Percentiles rank a stretch among this genome's conserved stretches.
Conservation (phyloP, 1,140 invertebrate genomes). For the Thereuonema tuberculata region DNA sequence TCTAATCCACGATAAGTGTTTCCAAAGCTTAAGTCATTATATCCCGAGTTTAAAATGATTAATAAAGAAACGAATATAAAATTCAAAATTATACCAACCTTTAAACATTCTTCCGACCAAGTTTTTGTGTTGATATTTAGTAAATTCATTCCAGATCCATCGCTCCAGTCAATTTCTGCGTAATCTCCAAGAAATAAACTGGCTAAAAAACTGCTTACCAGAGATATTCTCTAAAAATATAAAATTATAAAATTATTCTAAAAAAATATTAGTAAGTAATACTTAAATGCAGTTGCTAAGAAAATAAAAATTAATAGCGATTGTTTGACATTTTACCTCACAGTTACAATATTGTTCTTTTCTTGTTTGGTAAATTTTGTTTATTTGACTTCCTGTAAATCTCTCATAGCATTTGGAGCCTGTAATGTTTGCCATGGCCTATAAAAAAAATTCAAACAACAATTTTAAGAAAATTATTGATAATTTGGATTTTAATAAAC, state of each 20-base stretch:
- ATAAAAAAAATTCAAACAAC: no score
- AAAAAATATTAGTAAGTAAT: conserved; percentile 1
- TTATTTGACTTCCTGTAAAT: conserved; percentile 86
- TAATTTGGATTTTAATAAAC: no score
- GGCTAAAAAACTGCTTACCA: conserved; percentile 83
- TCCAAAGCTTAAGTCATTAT: no score
- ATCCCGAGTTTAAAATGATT: no score
- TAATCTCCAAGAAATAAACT: conserved; percentile 78
- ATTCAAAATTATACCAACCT: conserved; percentile 37
- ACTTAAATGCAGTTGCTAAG: conserved; percentile 2
- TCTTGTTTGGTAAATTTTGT: conserved; percentile 62
- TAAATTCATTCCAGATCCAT: conserved; percentile 94
- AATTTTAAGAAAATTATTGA: no score
- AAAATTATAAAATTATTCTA: neutral
- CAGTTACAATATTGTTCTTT: conserved; percentile 62
- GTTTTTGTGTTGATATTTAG: conserved; percentile 64
- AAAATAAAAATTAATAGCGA: conserved; percentile 1
- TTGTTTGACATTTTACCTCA: conserved; percentile 40
- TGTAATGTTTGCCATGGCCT: conserved; percentile 69
- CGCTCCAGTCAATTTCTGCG: conserved; percentile 77
- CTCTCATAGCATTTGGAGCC: conserved; percentile 86
- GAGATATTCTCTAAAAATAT: conserved; percentile 60
- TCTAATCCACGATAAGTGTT: no score
- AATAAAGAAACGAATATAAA: conserved; percentile 3
- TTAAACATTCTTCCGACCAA: conserved; percentile 60